phyloP scores from a whole-genome alignment of 2,113 vertebrate species.

The Pseudopipra pipra region DNA sequence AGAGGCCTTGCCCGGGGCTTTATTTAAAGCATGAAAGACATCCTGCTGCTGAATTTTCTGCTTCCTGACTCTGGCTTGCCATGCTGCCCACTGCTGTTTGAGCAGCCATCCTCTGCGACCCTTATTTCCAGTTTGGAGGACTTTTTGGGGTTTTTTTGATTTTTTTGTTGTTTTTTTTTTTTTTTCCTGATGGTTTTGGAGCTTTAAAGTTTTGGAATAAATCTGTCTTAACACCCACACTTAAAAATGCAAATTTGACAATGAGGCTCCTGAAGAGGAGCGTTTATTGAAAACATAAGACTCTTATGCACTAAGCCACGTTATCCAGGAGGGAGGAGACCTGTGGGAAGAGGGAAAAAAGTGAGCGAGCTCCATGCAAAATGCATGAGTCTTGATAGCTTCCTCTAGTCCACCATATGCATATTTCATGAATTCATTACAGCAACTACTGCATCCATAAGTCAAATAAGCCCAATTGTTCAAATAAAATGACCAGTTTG shows the following conservation, averaged over 20 bases:
- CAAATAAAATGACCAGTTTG: not conserved
- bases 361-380: not conserved
- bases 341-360: not conserved
- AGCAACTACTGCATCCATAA: not conserved
- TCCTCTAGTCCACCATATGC: slow-evolving; percentile 9
- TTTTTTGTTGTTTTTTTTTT: not conserved
- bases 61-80: not conserved
- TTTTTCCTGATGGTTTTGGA: not conserved
- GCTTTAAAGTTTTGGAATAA: not conserved
- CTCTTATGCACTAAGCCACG: not conserved
- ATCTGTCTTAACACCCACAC: not conserved
- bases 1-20: not conserved
- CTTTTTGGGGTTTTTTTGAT: not conserved
- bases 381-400: slow-evolving; percentile 43
- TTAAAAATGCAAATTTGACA: slow-evolving; percentile 9
- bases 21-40: not conserved
- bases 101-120: not conserved
- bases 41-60: not conserved
- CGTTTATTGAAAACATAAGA: not conserved
- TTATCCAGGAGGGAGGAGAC: not conserved
- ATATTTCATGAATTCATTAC: slow-evolving; percentile 50
- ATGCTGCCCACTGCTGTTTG: not conserved
- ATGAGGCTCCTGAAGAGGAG: not conserved
- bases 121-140: not conserved
- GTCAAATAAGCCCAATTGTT: slow-evolving; percentile 4